Conservation (phyloP, 1,140 invertebrate species). For the Anoplolepis gracilipes region DNA sequence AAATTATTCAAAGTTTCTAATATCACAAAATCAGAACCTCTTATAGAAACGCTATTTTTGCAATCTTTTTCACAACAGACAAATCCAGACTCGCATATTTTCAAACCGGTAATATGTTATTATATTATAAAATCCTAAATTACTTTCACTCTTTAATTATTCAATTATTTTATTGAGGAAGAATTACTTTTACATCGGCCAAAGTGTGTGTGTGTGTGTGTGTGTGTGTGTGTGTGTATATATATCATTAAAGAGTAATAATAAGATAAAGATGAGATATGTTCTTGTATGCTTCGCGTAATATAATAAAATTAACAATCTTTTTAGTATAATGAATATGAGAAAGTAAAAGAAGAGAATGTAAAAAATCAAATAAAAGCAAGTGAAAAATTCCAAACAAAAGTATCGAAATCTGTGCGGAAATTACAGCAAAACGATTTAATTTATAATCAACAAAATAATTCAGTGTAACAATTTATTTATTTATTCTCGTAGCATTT, state of each 20-base stretch:
- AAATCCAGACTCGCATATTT: slow-evolving; percentile 32
- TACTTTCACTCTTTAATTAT: background rate
- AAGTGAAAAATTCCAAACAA: background rate
- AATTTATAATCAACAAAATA: slow-evolving; percentile 13
- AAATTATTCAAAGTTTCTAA: background rate
- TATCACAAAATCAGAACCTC: slow-evolving; percentile 24
- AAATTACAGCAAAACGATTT: slow-evolving; percentile 13
- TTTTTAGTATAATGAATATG: slow-evolving; percentile 14
- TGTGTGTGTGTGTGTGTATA: too few species aligned
- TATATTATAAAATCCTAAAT: background rate
- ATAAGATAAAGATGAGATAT: background rate
- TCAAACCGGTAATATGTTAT: slow-evolving; percentile 16
- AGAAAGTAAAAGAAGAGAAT: background rate
- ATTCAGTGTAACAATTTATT: slow-evolving; percentile 22
- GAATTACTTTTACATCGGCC: background rate
- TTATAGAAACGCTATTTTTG: slow-evolving; percentile 38
- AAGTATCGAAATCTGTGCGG: background rate
- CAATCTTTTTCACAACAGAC: slow-evolving; percentile 18
- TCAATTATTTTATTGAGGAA: background rate
- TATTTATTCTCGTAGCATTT: background rate
- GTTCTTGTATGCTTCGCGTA: background rate
- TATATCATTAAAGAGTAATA: background rate
- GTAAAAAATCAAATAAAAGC: background rate
- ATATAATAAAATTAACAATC: background rate
- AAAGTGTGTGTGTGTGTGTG: too few species aligned